These are phyloP conservation scores for Sciurus niger DNA, from an alignment of 2,113 vertebrate genomes.

Conservation along the genomic window DNA sequence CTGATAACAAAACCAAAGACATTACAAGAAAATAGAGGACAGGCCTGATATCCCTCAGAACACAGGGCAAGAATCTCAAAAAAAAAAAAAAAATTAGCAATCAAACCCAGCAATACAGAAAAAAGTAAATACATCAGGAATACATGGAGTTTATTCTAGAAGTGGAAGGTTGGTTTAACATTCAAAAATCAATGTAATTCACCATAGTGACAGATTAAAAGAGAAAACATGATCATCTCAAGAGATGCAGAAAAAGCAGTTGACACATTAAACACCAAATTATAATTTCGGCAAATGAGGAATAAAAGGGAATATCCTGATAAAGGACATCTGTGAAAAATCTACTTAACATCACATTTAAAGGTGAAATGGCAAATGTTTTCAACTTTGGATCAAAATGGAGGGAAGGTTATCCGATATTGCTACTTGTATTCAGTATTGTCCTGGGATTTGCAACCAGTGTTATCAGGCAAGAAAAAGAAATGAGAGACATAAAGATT, in stretches of 20 bases:
- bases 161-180: neutral
- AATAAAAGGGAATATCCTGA: neutral
- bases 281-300: slow-evolving; percentile 1
- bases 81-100: neutral
- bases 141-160: neutral
- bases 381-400: neutral
- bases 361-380: neutral
- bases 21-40: neutral
- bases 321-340: neutral
- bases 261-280: neutral
- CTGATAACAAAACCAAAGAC: neutral
- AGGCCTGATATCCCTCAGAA: neutral
- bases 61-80: neutral
- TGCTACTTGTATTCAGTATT: neutral
- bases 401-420: neutral
- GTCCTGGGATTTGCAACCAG: neutral
- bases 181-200: neutral
- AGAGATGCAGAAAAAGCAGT: neutral
- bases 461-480: slow-evolving; percentile 4
- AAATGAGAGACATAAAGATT: neutral
- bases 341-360: neutral
- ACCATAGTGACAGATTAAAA: neutral
- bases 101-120: neutral
- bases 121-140: neutral
- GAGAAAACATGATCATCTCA: neutral